A percentile compares a stretch with the other conserved stretches of the same genome.
Evolutionary conservation across 2,888 invertebrate genomes (phyloP).

Genomic region (Ommatoiulus sabulosus): DNA sequence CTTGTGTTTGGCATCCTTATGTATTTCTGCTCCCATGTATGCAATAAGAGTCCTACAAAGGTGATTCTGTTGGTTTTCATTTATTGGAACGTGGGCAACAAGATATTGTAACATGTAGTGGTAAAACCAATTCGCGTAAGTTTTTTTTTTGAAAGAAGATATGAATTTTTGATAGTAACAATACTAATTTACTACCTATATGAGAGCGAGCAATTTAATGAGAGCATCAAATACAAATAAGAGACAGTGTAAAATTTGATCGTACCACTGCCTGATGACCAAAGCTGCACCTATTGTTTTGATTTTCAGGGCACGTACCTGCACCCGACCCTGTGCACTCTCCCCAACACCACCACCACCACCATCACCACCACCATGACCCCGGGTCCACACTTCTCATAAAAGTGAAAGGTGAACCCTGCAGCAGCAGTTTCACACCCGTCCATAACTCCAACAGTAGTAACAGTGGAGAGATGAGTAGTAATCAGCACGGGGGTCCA

Average conservation of each 20-base stretch:
- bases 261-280: slow-evolving; percentile 39
- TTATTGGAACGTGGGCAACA: background rate
- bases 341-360: slow-evolving; percentile 56
- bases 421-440: slow-evolving; percentile 54
- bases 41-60: background rate
- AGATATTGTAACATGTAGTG: background rate
- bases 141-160: background rate
- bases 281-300: slow-evolving; percentile 53
- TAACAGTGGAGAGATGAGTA: slow-evolving; percentile 51
- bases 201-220: slow-evolving; percentile 5
- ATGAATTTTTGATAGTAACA: background rate
- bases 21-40: background rate
- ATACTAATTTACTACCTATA: background rate
- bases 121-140: background rate
- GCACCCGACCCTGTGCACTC: slow-evolving; percentile 57
- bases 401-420: slow-evolving; percentile 57
- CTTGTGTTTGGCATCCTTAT: background rate
- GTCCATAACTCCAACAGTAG: slow-evolving; percentile 49
- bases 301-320: slow-evolving; percentile 57
- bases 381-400: slow-evolving; percentile 51
- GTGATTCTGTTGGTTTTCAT: background rate
- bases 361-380: slow-evolving; percentile 52
- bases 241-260: slow-evolving; percentile 35
- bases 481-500: slow-evolving; percentile 44
- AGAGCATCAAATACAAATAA: background rate